phyloP scores from a whole-genome alignment of 2,888 invertebrate genomes.

The Scaptomyza cyrtandrae region DNA sequence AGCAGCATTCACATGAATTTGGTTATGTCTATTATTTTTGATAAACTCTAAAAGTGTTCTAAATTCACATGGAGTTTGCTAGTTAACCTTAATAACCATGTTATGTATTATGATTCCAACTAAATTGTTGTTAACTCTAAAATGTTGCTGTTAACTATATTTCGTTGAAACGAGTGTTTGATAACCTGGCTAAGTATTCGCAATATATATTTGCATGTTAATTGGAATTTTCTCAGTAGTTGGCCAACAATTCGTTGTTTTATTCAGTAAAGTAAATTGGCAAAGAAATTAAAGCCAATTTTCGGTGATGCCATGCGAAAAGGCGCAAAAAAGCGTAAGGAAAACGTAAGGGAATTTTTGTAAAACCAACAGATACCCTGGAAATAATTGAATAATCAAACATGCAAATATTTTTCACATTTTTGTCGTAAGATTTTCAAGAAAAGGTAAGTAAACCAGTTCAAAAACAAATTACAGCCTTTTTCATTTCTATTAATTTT shows the following conservation, averaged over 20 bases:
- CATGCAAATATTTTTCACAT: neutral
- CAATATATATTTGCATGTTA: slow-evolving; percentile 66
- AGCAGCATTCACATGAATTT: neutral
- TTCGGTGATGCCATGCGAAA: slow-evolving; percentile 22
- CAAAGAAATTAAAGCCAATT: slow-evolving; percentile 54
- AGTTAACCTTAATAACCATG: neutral
- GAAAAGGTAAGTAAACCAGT: too few relatives aligned
- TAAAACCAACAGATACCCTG: slow-evolving; percentile 1
- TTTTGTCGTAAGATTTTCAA: too few relatives aligned
- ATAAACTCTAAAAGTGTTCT: neutral
- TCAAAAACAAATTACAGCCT: too few relatives aligned
- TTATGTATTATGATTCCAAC: neutral
- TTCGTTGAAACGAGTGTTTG: neutral
- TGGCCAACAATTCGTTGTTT: slow-evolving; percentile 60
- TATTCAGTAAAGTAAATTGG: slow-evolving; percentile 37
- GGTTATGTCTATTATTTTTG: too few relatives aligned
- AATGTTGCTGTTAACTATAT: neutral
- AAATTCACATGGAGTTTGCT: neutral
- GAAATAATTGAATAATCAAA: neutral
- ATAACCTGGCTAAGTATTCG: neutral
- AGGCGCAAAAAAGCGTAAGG: slow-evolving; percentile 3
- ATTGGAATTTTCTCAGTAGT: slow-evolving; percentile 57
- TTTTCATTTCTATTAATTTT: too few relatives aligned
- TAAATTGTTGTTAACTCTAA: neutral
- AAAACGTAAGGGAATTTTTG: neutral